These are phyloP conservation scores for Numida meleagris DNA, from an alignment of 2,113 vertebrate species.

Conservation along the genomic window DNA sequence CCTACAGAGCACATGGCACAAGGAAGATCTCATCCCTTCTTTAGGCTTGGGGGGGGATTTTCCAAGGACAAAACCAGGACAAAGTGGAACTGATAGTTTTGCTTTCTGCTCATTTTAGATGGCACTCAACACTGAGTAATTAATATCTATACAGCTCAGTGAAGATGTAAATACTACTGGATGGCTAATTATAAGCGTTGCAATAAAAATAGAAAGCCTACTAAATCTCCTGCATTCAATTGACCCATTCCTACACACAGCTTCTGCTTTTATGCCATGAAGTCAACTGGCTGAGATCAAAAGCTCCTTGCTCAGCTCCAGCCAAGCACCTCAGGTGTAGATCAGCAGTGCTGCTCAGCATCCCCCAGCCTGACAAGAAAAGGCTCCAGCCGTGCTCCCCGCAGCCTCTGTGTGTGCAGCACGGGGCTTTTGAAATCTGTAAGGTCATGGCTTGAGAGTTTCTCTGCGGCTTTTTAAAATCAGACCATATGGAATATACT, in stretches of 20 bases:
- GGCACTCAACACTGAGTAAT: not conserved
- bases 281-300: not conserved
- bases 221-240: not conserved
- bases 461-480: not conserved
- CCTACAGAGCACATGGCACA: not conserved
- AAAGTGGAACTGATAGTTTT: not conserved
- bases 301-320: not conserved
- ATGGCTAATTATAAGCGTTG: not conserved
- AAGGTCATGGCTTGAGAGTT: not conserved
- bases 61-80: not conserved
- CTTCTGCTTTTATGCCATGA: not conserved
- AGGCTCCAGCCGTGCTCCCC: not conserved
- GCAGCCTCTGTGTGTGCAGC: not conserved
- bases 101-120: not conserved
- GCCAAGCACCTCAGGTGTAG: not conserved
- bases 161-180: not conserved
- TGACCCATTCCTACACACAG: not conserved
- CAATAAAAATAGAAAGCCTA: not conserved
- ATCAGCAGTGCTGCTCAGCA: not conserved
- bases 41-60: not conserved
- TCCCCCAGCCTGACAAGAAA: not conserved
- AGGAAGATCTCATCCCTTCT: not conserved
- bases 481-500: not conserved
- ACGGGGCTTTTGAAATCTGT: not conserved
- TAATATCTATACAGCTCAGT: not conserved